A percentile compares a stretch with the other conserved stretches of the same genome.
Evolutionary conservation across 2,113 vertebrate species (phyloP).

Genomic region (Rhinoderma darwinii): DNA sequence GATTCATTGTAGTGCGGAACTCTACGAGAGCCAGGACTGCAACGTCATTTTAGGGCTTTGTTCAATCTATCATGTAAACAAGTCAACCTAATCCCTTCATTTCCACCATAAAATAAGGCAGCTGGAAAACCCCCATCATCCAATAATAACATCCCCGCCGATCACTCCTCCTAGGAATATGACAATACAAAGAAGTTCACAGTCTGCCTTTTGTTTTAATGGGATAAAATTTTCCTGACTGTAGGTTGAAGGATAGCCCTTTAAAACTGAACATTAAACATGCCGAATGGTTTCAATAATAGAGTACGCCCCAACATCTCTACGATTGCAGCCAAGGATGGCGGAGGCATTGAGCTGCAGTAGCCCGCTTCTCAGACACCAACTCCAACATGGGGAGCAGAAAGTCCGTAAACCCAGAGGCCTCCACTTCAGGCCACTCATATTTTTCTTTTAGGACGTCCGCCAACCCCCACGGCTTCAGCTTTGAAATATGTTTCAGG

Average conservation of each 20-base stretch:
- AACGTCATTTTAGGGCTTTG: background rate
- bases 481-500: slow-evolving; percentile 95
- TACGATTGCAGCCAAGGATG: slow-evolving; percentile 91
- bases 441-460: slow-evolving; percentile 96
- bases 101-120: background rate
- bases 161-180: background rate
- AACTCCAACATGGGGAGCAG: slow-evolving; percentile 96
- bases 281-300: background rate
- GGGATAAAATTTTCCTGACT: background rate
- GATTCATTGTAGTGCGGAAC: background rate
- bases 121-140: background rate
- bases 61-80: no score
- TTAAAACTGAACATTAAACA: background rate
- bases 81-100: background rate
- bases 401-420: slow-evolving; percentile 90
- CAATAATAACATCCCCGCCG: background rate
- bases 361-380: slow-evolving; percentile 90
- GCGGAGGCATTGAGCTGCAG: slow-evolving; percentile 90
- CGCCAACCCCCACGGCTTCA: slow-evolving; percentile 95
- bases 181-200: background rate
- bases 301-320: slow-evolving; percentile 49
- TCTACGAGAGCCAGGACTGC: background rate
- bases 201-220: background rate
- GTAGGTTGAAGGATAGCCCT: slow-evolving; percentile 1
- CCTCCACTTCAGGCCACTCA: slow-evolving; percentile 91